Evolutionary conservation across 2,888 invertebrate species (phyloP).

Genomic region (Eustalomyia histrio): DNA sequence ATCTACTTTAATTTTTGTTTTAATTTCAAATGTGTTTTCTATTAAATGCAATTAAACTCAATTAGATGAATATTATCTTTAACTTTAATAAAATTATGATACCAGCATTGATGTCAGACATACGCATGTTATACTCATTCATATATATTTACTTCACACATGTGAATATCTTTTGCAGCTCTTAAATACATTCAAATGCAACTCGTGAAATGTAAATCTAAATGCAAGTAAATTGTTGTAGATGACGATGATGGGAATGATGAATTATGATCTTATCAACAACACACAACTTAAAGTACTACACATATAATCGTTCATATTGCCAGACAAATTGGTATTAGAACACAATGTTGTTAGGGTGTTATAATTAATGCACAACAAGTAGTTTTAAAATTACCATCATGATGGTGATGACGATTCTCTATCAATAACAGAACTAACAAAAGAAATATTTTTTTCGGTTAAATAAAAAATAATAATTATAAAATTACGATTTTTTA

Average conservation of each 20-base stretch:
- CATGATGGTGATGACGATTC: not conserved
- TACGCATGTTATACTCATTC: not conserved
- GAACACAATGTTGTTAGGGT: not conserved
- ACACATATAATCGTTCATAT: conserved; percentile 35
- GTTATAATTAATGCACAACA: not conserved
- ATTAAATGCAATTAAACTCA: too few relatives aligned
- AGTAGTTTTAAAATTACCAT: not conserved
- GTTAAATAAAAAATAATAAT: not conserved
- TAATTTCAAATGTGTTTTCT: too few relatives aligned
- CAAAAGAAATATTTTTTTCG: not conserved
- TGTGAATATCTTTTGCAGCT: not conserved
- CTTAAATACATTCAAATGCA: not conserved
- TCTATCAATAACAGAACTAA: not conserved
- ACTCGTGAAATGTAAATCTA: not conserved
- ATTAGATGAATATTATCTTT: not conserved
- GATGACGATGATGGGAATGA: conserved; percentile 10
- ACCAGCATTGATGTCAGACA: conserved; percentile 12
- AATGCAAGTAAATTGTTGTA: conserved; percentile 1
- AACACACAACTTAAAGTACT: conserved; percentile 39
- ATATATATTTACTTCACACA: not conserved
- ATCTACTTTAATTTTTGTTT: too few relatives aligned
- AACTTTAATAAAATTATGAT: conserved; percentile 34
- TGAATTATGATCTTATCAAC: conserved; percentile 41
- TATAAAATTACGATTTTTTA: not conserved
- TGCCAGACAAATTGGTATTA: conserved; percentile 31